These are phyloP conservation scores for Notothenia coriiceps DNA, from an alignment of 2,113 vertebrate genomes.

Conservation along the genomic window DNA sequence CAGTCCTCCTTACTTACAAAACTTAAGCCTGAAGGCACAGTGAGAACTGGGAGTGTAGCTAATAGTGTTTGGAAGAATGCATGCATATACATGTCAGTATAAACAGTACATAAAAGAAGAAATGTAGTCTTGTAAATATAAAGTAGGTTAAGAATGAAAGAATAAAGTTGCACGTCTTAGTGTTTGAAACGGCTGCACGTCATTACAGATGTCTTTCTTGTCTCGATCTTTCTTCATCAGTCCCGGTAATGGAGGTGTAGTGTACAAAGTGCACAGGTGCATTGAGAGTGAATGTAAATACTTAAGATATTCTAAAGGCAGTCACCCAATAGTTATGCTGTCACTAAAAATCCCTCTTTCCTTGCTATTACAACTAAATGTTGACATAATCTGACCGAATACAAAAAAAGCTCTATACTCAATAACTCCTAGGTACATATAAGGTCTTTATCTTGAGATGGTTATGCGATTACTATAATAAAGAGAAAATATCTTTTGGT, in stretches of 20 bases:
- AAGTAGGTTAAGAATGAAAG: conserved; percentile 1
- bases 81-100: conserved; percentile 25
- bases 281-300: conserved; percentile 41
- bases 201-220: conserved; percentile 8
- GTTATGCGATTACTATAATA: conserved; percentile 34
- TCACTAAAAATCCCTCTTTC: not conserved
- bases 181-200: conserved; percentile 24
- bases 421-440: conserved; percentile 11
- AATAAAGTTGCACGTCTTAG: conserved; percentile 49
- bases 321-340: conserved; percentile 11
- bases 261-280: conserved; percentile 75
- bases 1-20: conserved; percentile 17
- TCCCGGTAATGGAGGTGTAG: conserved; percentile 37
- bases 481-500: conserved; percentile 18
- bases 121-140: conserved; percentile 12
- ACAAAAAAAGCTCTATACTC: not conserved
- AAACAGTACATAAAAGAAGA: conserved; percentile 18
- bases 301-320: conserved; percentile 26
- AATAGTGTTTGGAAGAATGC: conserved; percentile 6
- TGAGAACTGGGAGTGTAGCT: conserved; percentile 34
- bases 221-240: conserved; percentile 15
- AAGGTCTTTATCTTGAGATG: conserved; percentile 26
- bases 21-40: conserved; percentile 23
- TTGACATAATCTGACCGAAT: conserved; percentile 10
- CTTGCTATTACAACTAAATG: conserved; percentile 14